phyloP scores from a whole-genome alignment of 2,113 vertebrate genomes.

The Chloroceryle aenea region DNA sequence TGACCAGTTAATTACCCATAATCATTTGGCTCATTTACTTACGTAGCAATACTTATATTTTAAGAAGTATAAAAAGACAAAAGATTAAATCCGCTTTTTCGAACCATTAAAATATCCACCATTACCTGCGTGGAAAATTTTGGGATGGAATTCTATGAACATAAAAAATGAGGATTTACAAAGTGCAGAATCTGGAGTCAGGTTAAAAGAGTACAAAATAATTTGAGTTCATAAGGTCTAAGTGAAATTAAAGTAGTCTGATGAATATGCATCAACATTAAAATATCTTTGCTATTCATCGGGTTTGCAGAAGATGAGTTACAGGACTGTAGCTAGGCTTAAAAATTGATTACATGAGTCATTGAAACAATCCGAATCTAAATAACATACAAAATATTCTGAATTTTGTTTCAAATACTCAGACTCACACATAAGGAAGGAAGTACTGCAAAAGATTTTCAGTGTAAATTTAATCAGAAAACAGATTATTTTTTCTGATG shows the following conservation, averaged over 20 bases:
- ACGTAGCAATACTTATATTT: background rate
- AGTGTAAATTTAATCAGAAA: background rate
- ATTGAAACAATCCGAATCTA: background rate
- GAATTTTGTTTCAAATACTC: background rate
- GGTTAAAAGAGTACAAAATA: background rate
- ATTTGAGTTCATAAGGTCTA: background rate
- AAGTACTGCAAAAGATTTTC: background rate
- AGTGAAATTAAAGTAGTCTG: background rate
- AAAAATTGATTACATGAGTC: background rate
- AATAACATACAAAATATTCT: background rate
- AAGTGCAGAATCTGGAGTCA: background rate
- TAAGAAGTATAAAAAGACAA: conserved; percentile 31
- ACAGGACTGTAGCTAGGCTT: background rate
- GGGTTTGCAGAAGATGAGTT: background rate
- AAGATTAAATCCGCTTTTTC: background rate
- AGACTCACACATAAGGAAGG: background rate
- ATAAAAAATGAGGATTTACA: background rate
- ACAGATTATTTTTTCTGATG: background rate
- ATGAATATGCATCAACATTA: background rate
- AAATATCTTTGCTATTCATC: background rate
- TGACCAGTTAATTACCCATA: conserved; percentile 50
- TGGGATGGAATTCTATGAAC: background rate
- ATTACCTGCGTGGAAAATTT: background rate
- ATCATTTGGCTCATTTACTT: conserved; percentile 52
- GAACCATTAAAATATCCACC: background rate